phyloP scores from a whole-genome alignment of 2,888 invertebrate genomes.

The Xestia c-nigrum region DNA sequence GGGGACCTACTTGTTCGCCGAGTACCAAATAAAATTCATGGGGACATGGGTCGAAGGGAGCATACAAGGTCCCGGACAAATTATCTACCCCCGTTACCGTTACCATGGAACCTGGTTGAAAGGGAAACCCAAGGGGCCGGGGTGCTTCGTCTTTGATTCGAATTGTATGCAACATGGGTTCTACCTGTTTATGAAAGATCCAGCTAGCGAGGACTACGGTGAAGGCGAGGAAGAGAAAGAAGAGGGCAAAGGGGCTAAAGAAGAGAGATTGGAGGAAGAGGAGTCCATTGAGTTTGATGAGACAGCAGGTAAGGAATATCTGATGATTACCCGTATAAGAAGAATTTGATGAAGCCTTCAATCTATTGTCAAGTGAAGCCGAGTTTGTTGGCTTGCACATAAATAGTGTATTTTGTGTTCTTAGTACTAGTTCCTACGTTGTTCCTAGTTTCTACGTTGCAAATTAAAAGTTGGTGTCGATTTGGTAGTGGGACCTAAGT shows the following conservation, averaged over 20 bases:
- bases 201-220: conserved; percentile 81
- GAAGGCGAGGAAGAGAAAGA: conserved; percentile 87
- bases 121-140: conserved; percentile 93
- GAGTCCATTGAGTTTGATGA: conserved; percentile 84
- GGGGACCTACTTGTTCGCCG: conserved; percentile 93
- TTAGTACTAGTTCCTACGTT: no score
- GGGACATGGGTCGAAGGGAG: conserved; percentile 94
- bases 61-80: conserved; percentile 94
- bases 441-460: no score
- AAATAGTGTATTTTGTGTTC: background rate
- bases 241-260: conserved; percentile 72
- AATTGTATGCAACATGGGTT: conserved; percentile 95
- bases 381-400: background rate
- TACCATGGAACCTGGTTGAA: conserved; percentile 94
- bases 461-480: background rate
- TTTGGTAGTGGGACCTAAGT: conserved; percentile 1
- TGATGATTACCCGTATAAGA: background rate
- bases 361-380: background rate
- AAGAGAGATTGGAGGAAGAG: conserved; percentile 85
- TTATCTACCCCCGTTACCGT: conserved; percentile 92
- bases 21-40: conserved; percentile 91
- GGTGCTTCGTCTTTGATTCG: conserved; percentile 94
- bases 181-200: conserved; percentile 90
- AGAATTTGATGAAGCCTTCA: background rate
- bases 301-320: conserved; percentile 75